phyloP scores from a whole-genome alignment of 2,113 vertebrate species.

The Microcebus tavaratra region DNA sequence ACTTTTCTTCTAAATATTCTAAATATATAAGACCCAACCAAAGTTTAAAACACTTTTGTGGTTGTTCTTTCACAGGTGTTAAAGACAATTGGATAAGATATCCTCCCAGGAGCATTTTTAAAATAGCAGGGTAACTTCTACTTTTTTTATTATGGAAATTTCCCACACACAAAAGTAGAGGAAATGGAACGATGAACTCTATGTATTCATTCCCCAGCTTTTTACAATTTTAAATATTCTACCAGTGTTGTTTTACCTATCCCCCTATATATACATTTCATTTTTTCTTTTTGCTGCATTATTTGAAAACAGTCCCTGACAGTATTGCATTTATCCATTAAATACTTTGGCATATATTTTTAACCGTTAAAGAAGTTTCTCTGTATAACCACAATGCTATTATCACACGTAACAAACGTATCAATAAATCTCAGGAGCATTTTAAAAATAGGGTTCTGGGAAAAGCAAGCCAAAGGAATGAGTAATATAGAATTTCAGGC shows the following conservation, averaged over 20 bases:
- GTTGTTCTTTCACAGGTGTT: conserved; percentile 5
- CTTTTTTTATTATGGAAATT: background rate
- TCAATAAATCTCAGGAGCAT: conserved; percentile 63
- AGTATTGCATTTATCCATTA: conserved; percentile 18
- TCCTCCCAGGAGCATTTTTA: background rate
- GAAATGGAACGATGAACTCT: background rate
- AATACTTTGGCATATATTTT: conserved; percentile 28
- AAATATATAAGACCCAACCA: conserved; percentile 12
- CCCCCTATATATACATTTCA: background rate
- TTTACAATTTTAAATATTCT: conserved; percentile 54
- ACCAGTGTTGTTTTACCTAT: background rate
- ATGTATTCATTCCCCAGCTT: background rate
- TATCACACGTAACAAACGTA: conserved; percentile 62
- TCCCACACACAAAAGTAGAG: conserved; percentile 38
- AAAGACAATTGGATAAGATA: background rate
- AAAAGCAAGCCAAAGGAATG: conserved; percentile 60
- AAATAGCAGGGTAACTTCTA: conserved; percentile 16
- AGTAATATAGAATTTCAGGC: conserved; percentile 62
- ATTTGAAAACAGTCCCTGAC: conserved; percentile 38
- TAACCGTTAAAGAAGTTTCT: conserved; percentile 13
- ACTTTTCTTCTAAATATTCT: conserved; percentile 23
- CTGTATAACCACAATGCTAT: conserved; percentile 44
- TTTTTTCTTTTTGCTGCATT: conserved; percentile 40
- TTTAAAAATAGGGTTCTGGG: conserved; percentile 73
- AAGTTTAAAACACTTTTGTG: conserved; percentile 40